Conservation (phyloP, 2,797 vertebrate species). For the Pelobates cultripes region DNA sequence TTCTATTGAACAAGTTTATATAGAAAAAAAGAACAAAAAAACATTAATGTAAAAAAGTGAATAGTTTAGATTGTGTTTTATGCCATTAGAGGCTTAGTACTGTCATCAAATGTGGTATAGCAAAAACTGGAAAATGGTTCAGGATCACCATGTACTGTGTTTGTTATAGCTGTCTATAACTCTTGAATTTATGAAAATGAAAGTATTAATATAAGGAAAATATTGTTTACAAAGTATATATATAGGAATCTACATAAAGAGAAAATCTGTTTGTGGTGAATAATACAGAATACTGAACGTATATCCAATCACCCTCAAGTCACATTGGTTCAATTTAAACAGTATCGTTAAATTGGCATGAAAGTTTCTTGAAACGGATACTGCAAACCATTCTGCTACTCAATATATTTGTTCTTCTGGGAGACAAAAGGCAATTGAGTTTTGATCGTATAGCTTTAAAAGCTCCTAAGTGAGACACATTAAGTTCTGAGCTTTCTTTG, state of each 20-base stretch:
- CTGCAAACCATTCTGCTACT: constrained; percentile 35
- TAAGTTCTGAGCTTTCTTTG: constrained; percentile 36
- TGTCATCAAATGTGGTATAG: too few relatives aligned
- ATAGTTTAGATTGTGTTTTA: too few relatives aligned
- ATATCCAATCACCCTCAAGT: constrained; percentile 14
- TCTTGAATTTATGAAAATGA: constrained; percentile 13
- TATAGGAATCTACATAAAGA: neutral
- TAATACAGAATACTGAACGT: constrained; percentile 19
- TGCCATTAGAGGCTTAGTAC: too few relatives aligned
- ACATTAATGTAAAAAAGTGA: too few relatives aligned
- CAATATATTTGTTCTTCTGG: constrained; percentile 47
- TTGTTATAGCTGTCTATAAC: neutral
- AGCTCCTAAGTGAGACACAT: constrained; percentile 46
- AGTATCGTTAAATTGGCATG: constrained; percentile 40
- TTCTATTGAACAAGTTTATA: too few relatives aligned
- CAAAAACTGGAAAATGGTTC: constrained; percentile 6
- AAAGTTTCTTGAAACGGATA: constrained; percentile 34
- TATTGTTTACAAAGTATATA: constrained; percentile 12
- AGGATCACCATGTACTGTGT: neutral
- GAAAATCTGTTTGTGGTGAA: neutral
- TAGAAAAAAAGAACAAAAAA: too few relatives aligned
- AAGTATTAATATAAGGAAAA: neutral
- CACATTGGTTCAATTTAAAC: constrained; percentile 26
- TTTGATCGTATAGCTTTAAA: constrained; percentile 47
- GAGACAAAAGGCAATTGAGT: constrained; percentile 45